Evolutionary conservation across 2,888 invertebrate species (phyloP).

Genomic region (Lasioglossum zephyrum): DNA sequence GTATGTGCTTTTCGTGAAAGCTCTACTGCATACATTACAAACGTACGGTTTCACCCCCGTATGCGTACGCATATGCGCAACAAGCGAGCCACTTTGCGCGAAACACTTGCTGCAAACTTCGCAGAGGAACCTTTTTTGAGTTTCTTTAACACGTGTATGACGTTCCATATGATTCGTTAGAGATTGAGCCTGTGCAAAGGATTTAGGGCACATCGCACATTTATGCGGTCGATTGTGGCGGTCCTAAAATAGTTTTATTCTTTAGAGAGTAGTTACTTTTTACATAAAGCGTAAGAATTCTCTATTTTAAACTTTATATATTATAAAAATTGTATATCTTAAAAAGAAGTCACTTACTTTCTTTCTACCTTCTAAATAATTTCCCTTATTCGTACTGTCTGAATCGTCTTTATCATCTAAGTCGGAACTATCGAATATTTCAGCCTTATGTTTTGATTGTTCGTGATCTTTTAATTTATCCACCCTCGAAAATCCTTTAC

Average conservation of each 20-base stretch:
- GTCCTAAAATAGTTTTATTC: constrained; percentile 68
- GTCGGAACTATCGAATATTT: constrained; percentile 76
- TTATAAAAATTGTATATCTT: background rate
- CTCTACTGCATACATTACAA: constrained; percentile 80
- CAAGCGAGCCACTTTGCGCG: constrained; percentile 80
- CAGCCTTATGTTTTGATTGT: constrained; percentile 79
- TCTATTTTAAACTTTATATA: background rate
- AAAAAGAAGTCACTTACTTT: constrained; percentile 69
- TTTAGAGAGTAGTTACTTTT: background rate
- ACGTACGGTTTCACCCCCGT: constrained; percentile 82
- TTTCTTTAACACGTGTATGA: constrained; percentile 79
- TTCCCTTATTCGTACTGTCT: constrained; percentile 73
- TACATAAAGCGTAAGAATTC: background rate
- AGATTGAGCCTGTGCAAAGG: constrained; percentile 80
- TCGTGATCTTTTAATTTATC: constrained; percentile 81
- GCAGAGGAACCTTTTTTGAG: constrained; percentile 80
- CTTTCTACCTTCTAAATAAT: constrained; percentile 68
- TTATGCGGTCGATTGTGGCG: constrained; percentile 78
- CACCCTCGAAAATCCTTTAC: constrained; percentile 79
- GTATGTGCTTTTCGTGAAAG: constrained; percentile 82
- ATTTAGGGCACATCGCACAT: constrained; percentile 79
- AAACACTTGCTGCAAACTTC: constrained; percentile 82
- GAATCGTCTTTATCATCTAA: constrained; percentile 76
- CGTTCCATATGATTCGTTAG: constrained; percentile 80
- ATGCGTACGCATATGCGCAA: constrained; percentile 82